Conservation (phyloP, 2,113 vertebrate species). For the Machaerirhynchus nigripectus region DNA sequence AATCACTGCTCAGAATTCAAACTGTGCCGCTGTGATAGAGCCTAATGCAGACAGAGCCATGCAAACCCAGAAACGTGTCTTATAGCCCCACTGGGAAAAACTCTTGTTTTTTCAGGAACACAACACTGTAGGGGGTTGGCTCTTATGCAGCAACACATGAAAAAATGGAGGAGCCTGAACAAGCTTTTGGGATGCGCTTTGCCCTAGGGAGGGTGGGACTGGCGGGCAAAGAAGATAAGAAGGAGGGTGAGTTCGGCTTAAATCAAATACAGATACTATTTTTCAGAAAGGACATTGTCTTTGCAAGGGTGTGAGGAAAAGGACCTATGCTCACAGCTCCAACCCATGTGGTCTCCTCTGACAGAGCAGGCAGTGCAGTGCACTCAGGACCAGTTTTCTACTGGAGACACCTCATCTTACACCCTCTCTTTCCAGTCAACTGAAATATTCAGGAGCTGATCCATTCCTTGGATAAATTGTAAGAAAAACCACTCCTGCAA, state of each 20-base stretch:
- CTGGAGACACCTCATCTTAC: not conserved
- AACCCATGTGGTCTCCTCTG: accelerated
- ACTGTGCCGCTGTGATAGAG: not conserved
- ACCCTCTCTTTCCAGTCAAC: not conserved
- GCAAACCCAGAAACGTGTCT: not conserved
- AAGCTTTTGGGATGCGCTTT: not conserved
- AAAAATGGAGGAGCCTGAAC: not conserved
- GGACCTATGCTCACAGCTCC: not conserved
- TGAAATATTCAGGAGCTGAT: not conserved
- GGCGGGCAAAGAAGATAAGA: not conserved
- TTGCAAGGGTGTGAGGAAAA: not conserved
- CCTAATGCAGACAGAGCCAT: not conserved
- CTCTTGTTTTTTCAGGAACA: not conserved
- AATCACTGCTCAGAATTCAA: slow-evolving; percentile 23
- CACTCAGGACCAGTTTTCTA: not conserved
- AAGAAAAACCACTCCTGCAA: not conserved
- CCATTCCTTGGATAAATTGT: not conserved
- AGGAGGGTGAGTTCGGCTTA: not conserved
- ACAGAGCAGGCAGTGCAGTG: accelerated
- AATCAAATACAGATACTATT: not conserved
- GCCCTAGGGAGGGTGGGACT: not conserved
- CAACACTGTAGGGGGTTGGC: not conserved
- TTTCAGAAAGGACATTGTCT: not conserved
- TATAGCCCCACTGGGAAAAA: not conserved
- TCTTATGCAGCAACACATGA: not conserved